Conservation (phyloP, 2,797 vertebrate species). For the Ibycter americanus region DNA sequence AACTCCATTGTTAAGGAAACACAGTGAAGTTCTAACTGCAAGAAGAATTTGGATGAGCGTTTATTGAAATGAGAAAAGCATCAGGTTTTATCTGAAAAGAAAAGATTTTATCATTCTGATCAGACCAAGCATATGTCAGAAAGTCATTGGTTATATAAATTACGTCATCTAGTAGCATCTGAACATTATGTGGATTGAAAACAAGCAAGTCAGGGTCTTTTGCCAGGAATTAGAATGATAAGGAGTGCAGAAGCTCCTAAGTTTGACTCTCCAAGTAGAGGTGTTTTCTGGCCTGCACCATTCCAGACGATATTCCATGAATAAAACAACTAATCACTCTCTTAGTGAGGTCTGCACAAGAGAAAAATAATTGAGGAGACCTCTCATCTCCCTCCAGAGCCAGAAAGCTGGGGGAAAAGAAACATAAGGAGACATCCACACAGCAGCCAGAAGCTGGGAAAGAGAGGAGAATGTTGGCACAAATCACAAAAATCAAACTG, state of each 20-base stretch:
- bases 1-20: not conserved
- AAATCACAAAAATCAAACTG: not conserved
- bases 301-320: not conserved
- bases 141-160: not conserved
- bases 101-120: not conserved
- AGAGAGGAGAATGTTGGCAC: not conserved
- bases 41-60: not conserved
- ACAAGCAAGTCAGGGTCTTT: not conserved
- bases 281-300: not conserved
- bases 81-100: not conserved
- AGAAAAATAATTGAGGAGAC: not conserved
- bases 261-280: not conserved
- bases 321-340: not conserved
- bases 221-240: not conserved
- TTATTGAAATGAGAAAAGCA: not conserved
- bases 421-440: rapidly evolving
- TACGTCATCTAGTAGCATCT: not conserved
- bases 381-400: not conserved
- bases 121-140: not conserved
- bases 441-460: not conserved
- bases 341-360: not conserved
- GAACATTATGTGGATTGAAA: not conserved
- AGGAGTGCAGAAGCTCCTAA: not conserved
- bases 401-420: not conserved
- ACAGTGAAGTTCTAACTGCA: not conserved